Evolutionary conservation across 2,797 vertebrate species (phyloP).

Genomic region (Galagoides demidoff): DNA sequence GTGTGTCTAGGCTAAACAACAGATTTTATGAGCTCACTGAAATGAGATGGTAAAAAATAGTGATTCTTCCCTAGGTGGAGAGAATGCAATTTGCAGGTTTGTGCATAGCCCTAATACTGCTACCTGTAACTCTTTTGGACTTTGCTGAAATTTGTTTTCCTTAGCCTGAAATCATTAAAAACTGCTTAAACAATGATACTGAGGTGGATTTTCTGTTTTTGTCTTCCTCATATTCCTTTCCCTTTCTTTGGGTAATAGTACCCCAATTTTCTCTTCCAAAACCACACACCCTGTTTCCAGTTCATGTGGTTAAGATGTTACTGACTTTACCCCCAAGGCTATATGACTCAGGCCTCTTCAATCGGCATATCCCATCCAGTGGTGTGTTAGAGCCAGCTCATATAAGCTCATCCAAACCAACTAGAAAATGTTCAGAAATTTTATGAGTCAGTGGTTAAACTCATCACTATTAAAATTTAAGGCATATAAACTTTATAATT

Average conservation of each 20-base stretch:
- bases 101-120: background rate
- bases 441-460: conserved; percentile 26
- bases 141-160: background rate
- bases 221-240: background rate
- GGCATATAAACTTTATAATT: conserved; percentile 3
- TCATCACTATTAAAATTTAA: conserved; percentile 36
- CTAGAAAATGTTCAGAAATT: background rate
- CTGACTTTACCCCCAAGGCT: background rate
- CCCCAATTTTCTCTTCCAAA: conserved; percentile 17
- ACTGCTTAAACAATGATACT: background rate
- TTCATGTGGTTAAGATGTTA: background rate
- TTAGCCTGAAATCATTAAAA: conserved; percentile 55
- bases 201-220: background rate
- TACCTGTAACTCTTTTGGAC: background rate
- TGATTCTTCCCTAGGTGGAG: background rate
- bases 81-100: background rate
- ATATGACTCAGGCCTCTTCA: background rate
- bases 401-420: background rate
- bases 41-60: conserved; percentile 21
- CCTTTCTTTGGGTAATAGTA: background rate
- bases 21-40: background rate
- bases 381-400: background rate
- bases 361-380: background rate
- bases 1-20: background rate
- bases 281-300: background rate